Base-by-base conservation (phyloP, 1,140 invertebrate genomes). In the Lamellibrachia luymesi region DNA sequence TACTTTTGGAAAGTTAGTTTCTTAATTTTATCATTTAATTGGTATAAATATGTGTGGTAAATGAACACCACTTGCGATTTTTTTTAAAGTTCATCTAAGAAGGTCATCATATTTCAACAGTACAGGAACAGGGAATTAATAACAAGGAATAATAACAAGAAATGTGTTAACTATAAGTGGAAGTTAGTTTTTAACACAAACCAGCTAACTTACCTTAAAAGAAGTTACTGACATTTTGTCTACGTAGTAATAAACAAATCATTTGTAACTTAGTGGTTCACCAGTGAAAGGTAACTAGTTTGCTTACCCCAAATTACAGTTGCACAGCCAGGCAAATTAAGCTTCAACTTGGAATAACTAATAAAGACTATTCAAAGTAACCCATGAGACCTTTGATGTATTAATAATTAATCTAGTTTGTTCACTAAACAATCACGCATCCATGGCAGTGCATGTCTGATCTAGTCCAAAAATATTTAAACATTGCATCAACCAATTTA, bases 11-110 rank as follows among this genome's bases (percentile, higher is more conserved):
- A 91, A 91, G 10, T 91, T 27, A 91, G 7, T 1, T 91, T 91
- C 6, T 91, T 91, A 25, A 91, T n/a, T 91, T 91, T 91, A 51
- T 27, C 13, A 91, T 50, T 13, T 91, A 91, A 6, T 91, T 91
- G 4, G 27, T 91, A 91, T 25, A 91, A 10, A 91, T 50, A 50
- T 91, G 51, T n/a, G 8, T 91, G 91, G 91, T n/a, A 80, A 80
- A 80, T 80, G 64, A 80, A 80, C 64, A 80, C 13, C 25, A 22
- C 64, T 80, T 17, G 64, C 13, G 2, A 80, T 8, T 22, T 22
- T 22, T 80, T 80, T 80, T 22, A 38, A 38, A 38, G 38, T 38
- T 38, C 38, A 38, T 38, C 38, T 38, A 38, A 80, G 64, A 80
- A 80, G 25, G 64, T 80, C 64, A 80, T 80, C 64, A 22, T 80